Base-by-base conservation (phyloP, 1,140 invertebrate genomes). In the Amyelois transitella region DNA sequence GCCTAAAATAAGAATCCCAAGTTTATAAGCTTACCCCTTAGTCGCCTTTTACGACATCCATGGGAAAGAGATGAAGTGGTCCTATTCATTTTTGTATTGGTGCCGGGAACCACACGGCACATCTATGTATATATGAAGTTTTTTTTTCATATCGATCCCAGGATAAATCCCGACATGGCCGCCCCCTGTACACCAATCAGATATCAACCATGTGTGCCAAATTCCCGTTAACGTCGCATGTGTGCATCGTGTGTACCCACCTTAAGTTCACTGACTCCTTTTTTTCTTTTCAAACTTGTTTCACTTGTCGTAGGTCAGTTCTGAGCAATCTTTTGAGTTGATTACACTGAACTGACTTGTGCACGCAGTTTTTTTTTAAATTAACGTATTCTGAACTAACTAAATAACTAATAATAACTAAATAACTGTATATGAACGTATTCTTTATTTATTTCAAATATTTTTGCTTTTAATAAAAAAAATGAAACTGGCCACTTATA, bases 261-360 rank as follows among this genome's bases (percentile, higher is more conserved):
- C 12, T 38, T 14, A 38, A 25, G 68, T 62, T 59, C 69, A 51
- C 63, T 72, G 69, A 72, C 69, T 62, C 32, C 50, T 55, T 65
- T 68, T 72, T 71, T 71, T 65, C 45, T 62, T 10, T 50, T 62
- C 25, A 53, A 59, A 66, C 62, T 64, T 59, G 68, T 70, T 62
- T 62, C 60, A 64, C 62, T 60, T 60, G 52, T 24, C 52, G 32
- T 49, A 44, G 51, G 32, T 38, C 32, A 38, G 32, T 38, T 38
- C 28, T 38, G 12, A 14, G n/a, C 7, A 38, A 38, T 38, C 32
- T 38, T 38, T 38, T 2, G 10, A 38, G 32, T 38, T 38, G 7
- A 38, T 38, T 38, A 14, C 8, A 8, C 32, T 38, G 12, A 14
- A n/a, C n/a, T n/a, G n/a, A n/a, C n/a, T n/a, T n/a, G n/a, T n/a